A percentile compares a stretch with the other conserved stretches of the same genome.
Evolutionary conservation across 92 coral and sea anemone species (phyloP).

Genomic region (Palythoa grandiflora): DNA sequence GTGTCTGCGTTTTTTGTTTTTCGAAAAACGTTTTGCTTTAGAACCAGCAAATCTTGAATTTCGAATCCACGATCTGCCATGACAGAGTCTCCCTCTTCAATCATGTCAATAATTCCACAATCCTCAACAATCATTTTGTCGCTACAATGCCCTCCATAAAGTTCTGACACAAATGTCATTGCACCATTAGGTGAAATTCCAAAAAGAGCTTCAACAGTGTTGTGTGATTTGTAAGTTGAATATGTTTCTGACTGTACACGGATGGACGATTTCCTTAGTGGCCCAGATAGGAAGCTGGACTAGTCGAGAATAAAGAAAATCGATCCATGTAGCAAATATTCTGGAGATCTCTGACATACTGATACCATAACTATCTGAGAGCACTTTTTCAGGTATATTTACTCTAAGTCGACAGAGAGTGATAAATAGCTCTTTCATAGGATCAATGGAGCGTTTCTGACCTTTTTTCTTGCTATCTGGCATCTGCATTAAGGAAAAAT

Average conservation of each 20-base stretch:
- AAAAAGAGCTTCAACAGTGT: constrained; percentile 64
- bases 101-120: constrained; percentile 62
- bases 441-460: constrained; percentile 46
- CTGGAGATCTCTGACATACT: constrained; percentile 41
- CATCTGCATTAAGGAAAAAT: constrained; percentile 46
- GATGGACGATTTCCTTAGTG: constrained; percentile 54
- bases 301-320: constrained; percentile 60
- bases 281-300: constrained; percentile 70
- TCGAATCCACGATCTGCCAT: constrained; percentile 78
- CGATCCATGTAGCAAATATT: constrained; percentile 71
- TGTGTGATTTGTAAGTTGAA: constrained; percentile 56
- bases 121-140: constrained; percentile 71
- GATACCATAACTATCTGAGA: constrained; percentile 54
- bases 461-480: constrained; percentile 51
- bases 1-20: too few species aligned
- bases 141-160: constrained; percentile 73
- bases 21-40: too few species aligned
- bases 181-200: constrained; percentile 75
- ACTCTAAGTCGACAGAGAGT: constrained; percentile 59
- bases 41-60: constrained; percentile 18
- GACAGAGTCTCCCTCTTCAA: constrained; percentile 69
- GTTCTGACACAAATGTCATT: constrained; percentile 74
- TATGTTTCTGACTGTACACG: constrained; percentile 71
- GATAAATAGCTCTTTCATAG: constrained; percentile 55
- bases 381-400: constrained; percentile 62